A percentile compares a stretch with the other conserved stretches of the same genome.
Evolutionary conservation across 2,113 vertebrate genomes (phyloP).

Genomic region (Grallaria varia): DNA sequence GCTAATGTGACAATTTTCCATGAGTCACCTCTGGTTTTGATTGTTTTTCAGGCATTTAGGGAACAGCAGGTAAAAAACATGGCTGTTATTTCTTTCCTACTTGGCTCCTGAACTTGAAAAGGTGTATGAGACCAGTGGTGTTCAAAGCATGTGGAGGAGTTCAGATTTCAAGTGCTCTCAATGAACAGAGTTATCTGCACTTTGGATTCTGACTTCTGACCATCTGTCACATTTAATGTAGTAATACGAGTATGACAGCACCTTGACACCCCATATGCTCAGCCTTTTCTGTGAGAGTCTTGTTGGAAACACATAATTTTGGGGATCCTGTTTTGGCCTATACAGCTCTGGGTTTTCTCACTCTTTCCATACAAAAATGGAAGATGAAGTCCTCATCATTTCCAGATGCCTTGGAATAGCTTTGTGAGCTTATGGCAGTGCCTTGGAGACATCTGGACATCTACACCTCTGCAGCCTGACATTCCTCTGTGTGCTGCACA

Average conservation of each 20-base stretch:
- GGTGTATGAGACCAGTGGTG: neutral
- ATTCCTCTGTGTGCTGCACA: neutral
- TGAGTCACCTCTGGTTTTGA: neutral
- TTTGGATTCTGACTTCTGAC: neutral
- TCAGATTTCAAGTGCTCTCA: neutral
- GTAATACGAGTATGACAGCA: neutral
- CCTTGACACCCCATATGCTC: neutral
- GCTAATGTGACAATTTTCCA: neutral
- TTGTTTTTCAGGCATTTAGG: neutral
- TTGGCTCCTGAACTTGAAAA: neutral
- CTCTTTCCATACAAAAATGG: neutral
- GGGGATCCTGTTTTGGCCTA: neutral
- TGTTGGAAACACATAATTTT: neutral
- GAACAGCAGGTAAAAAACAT: neutral
- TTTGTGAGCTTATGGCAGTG: neutral
- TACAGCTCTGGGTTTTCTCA: neutral
- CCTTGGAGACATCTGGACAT: accelerated
- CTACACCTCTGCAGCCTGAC: neutral
- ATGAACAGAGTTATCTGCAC: neutral
- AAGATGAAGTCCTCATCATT: neutral
- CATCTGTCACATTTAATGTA: neutral
- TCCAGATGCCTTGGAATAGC: neutral
- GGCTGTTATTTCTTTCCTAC: neutral
- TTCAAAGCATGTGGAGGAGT: neutral
- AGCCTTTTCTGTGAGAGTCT: neutral